Conservation (phyloP, 2,797 vertebrate species). For the Sphaeramia orbicularis region DNA sequence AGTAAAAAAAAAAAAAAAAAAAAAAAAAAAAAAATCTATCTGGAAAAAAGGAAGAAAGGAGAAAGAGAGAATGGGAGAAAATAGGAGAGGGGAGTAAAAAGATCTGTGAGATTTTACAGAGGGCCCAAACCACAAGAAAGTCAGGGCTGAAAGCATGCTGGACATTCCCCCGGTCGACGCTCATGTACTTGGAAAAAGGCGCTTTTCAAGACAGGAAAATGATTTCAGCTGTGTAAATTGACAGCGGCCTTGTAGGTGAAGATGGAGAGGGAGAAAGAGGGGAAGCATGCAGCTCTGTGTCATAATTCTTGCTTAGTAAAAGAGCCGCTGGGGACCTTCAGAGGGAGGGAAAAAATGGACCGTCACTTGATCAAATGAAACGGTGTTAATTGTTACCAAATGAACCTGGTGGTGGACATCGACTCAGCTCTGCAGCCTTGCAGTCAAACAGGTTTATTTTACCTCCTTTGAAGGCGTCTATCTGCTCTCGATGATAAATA, state of each 20-base stretch:
- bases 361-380: constrained; percentile 66
- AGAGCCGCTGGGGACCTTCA: constrained; percentile 51
- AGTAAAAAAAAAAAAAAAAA: constrained; percentile 54
- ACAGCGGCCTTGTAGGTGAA: constrained; percentile 81
- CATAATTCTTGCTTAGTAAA: constrained; percentile 66
- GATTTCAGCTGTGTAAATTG: constrained; percentile 82
- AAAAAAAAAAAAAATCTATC: constrained; percentile 45
- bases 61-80: constrained; percentile 53
- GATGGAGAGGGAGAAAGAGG: constrained; percentile 68
- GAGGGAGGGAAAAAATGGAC: constrained; percentile 42
- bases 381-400: constrained; percentile 76
- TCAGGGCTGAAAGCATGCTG: constrained; percentile 69
- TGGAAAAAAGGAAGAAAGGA: constrained; percentile 47
- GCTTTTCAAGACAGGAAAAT: constrained; percentile 74
- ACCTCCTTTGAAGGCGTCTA: constrained; percentile 61
- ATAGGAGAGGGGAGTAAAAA: constrained; percentile 62
- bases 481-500: constrained; percentile 53
- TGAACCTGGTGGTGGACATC: constrained; percentile 50
- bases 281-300: constrained; percentile 65
- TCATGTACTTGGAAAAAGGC: constrained; percentile 67
- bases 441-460: constrained; percentile 61
- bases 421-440: constrained; percentile 21
- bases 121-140: constrained; percentile 82
- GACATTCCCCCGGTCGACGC: constrained; percentile 64
- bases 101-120: constrained; percentile 78